A percentile compares a stretch with the other conserved stretches of the same genome.
Evolutionary conservation across 2,888 invertebrate species (phyloP).

Genomic region (Phytoseiulus persimilis): DNA sequence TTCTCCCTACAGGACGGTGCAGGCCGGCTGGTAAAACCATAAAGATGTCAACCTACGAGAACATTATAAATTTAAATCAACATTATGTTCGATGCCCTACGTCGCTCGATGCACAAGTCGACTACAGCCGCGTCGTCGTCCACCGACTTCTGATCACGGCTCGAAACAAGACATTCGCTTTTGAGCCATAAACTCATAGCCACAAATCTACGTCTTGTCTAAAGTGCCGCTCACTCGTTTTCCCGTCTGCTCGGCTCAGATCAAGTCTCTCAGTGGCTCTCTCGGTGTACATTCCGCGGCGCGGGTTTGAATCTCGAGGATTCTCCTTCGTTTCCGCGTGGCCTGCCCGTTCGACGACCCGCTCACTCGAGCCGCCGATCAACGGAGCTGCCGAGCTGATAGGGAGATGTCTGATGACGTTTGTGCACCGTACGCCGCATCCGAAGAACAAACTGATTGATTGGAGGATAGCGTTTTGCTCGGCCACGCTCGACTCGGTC

Average conservation of each 20-base stretch:
- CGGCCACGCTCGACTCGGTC: neutral
- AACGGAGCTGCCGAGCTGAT: neutral
- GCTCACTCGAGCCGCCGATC: neutral
- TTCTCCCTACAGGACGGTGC: neutral
- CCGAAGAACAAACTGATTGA: neutral
- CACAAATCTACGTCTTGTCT: constrained; percentile 5
- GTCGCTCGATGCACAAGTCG: neutral
- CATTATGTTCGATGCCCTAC: constrained; percentile 5
- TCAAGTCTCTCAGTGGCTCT: neutral
- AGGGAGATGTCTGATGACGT: neutral
- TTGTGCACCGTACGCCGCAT: neutral
- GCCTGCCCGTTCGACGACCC: neutral
- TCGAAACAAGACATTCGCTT: neutral
- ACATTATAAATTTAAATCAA: constrained; percentile 5
- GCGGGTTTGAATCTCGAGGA: neutral
- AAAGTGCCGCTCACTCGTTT: neutral
- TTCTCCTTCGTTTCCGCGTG: neutral
- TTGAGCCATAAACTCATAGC: neutral
- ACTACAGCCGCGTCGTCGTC: too few species aligned
- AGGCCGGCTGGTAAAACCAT: neutral
- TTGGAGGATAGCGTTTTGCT: neutral
- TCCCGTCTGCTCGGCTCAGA: neutral
- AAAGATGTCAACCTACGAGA: neutral
- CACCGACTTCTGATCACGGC: neutral
- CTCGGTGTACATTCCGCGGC: neutral